These are phyloP conservation scores for Stercorarius parasiticus DNA, from an alignment of 2,113 vertebrate species.

Conservation along the genomic window DNA sequence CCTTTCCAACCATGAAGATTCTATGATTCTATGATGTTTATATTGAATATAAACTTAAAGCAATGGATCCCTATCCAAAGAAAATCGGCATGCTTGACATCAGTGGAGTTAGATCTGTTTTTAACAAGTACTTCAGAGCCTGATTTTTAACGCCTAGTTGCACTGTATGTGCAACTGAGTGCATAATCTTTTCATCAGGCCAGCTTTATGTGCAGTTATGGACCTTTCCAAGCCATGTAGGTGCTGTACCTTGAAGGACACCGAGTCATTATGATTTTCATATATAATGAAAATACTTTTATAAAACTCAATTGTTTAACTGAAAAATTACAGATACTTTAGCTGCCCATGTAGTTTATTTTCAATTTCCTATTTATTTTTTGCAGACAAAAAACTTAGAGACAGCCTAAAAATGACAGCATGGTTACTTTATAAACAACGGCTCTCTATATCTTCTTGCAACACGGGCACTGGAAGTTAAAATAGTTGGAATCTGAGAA, in stretches of 20 bases:
- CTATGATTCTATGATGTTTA: neutral
- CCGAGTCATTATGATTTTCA: neutral
- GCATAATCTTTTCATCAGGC: neutral
- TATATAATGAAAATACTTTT: neutral
- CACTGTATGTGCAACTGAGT: neutral
- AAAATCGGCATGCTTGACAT: slow-evolving; percentile 2
- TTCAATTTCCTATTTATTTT: neutral
- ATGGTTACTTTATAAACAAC: neutral
- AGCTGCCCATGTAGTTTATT: neutral
- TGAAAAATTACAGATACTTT: neutral
- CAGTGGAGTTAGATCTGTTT: neutral
- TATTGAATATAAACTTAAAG: slow-evolving; percentile 6
- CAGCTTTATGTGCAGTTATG: neutral
- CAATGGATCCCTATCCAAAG: neutral
- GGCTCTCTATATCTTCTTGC: neutral
- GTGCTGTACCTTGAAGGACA: neutral
- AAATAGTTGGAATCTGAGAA: neutral
- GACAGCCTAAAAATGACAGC: neutral
- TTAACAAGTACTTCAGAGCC: slow-evolving; percentile 14
- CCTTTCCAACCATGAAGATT: too few species aligned
- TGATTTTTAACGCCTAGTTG: neutral
- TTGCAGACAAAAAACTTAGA: neutral
- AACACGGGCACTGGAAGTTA: neutral
- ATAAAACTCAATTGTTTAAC: neutral
- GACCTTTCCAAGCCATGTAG: neutral